phyloP scores from a whole-genome alignment of 2,888 invertebrate species.

The Poecilobothrus nobilitatus region DNA sequence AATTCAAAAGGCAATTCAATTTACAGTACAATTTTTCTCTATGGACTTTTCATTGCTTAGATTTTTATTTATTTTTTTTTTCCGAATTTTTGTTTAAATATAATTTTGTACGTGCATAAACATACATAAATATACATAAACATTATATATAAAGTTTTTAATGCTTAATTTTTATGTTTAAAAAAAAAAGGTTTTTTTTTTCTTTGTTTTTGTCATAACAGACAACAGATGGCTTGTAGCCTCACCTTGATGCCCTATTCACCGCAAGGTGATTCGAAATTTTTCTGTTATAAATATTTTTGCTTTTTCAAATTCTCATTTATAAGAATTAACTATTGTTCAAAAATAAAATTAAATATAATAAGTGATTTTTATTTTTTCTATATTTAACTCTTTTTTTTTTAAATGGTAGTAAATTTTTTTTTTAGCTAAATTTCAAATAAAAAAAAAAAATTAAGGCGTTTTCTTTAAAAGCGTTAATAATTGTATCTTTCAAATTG shows the following conservation, averaged over 20 bases:
- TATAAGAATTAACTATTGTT: slow-evolving; percentile 1
- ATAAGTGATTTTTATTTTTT: background rate
- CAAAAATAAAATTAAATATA: background rate
- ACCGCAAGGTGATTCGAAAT: slow-evolving; percentile 6
- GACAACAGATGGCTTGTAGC: background rate
- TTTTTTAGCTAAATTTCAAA: too few relatives aligned
- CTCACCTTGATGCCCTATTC: slow-evolving; percentile 6
- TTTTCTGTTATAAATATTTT: background rate
- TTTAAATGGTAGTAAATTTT: too few relatives aligned
- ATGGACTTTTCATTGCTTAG: too few relatives aligned
- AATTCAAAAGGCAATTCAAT: too few relatives aligned
- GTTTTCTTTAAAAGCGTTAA: slow-evolving; percentile 2
- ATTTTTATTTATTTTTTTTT: too few relatives aligned
- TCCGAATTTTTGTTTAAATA: too few relatives aligned
- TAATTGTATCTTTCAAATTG: slow-evolving; percentile 1
- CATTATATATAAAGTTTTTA: too few relatives aligned
- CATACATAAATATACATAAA: too few relatives aligned
- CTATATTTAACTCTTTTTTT: too few relatives aligned
- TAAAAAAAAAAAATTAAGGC: background rate
- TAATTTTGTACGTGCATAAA: too few relatives aligned
- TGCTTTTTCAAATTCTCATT: background rate
- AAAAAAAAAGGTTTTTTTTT: background rate
- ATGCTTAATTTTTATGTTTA: too few relatives aligned
- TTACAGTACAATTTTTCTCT: too few relatives aligned
- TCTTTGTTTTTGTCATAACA: background rate